These are phyloP conservation scores for Micropterix aruncella DNA, from an alignment of 2,888 invertebrate genomes.

Conservation along the genomic window DNA sequence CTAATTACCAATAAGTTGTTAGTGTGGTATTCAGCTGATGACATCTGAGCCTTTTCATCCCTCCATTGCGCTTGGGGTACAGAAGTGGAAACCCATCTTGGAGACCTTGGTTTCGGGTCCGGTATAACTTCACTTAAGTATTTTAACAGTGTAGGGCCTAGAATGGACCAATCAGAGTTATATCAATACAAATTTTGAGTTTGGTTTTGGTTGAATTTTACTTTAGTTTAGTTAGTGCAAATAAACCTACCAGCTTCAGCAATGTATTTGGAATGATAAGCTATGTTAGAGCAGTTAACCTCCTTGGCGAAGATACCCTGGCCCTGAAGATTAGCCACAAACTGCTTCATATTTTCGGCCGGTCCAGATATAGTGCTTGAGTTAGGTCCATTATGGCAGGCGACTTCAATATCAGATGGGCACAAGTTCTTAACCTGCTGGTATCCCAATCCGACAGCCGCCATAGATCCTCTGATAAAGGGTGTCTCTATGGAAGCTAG, in stretches of 20 bases:
- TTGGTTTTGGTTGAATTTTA: no score
- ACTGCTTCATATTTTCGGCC: conserved; percentile 46
- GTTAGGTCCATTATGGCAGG: conserved; percentile 77
- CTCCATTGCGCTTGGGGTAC: conserved; percentile 60
- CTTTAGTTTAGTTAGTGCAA: no score
- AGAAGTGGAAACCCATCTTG: conserved; percentile 78
- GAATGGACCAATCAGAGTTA: conserved; percentile 5
- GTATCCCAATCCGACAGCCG: conserved; percentile 62
- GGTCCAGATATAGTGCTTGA: conserved; percentile 89
- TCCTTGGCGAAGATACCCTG: conserved; percentile 69
- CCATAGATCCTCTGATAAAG: conserved; percentile 72
- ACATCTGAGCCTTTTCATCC: conserved; percentile 42
- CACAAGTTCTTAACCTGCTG: conserved; percentile 46
- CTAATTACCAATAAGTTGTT: conserved; percentile 60
- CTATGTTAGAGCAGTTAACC: conserved; percentile 76
- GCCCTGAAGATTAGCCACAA: conserved; percentile 48
- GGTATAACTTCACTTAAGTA: conserved; percentile 51
- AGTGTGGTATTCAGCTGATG: conserved; percentile 79
- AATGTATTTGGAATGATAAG: conserved; percentile 81
- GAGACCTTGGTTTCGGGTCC: conserved; percentile 48
- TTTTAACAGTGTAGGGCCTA: conserved; percentile 51
- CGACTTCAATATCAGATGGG: conserved; percentile 66
- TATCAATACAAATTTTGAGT: no score
- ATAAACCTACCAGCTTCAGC: conserved; percentile 42
- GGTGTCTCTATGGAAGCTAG: conserved; percentile 55